These are phyloP conservation scores for Trididemnum miniatum DNA, from an alignment of 23 tunicate species.

Conservation along the genomic window DNA sequence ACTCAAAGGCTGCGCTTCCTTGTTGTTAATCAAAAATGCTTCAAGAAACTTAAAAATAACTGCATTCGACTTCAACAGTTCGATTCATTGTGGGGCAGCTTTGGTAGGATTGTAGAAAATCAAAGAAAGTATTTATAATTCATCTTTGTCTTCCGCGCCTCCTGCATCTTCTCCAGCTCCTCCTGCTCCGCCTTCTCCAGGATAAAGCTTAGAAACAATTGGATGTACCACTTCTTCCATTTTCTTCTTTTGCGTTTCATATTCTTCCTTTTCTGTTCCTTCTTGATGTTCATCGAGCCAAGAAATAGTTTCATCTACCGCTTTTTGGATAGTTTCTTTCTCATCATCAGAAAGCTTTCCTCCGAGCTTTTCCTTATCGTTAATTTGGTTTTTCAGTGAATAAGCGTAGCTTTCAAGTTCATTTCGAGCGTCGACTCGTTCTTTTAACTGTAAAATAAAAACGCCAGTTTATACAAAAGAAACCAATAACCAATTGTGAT, in stretches of 20 bases:
- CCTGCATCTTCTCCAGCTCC: slow-evolving; percentile 30
- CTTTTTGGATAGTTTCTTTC: slow-evolving; percentile 67
- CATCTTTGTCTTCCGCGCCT: slow-evolving; percentile 71
- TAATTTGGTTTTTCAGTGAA: slow-evolving; percentile 90
- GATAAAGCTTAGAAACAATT: slow-evolving; percentile 85
- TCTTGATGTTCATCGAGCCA: slow-evolving; percentile 97
- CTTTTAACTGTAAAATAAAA: slow-evolving; percentile 63
- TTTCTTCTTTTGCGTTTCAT: slow-evolving; percentile 90
- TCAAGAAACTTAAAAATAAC: no score
- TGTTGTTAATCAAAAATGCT: no score
- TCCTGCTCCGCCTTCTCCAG: slow-evolving; percentile 62
- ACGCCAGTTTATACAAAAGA: no score
- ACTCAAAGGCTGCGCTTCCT: no score
- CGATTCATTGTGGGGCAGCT: neutral
- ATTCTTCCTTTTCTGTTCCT: slow-evolving; percentile 82
- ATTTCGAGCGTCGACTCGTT: slow-evolving; percentile 90
- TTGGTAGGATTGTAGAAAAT: neutral
- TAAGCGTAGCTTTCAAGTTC: slow-evolving; percentile 96
- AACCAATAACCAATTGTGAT: no score
- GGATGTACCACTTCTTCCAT: slow-evolving; percentile 94
- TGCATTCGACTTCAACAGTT: neutral
- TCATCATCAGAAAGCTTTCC: slow-evolving; percentile 90
- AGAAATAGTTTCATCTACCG: slow-evolving; percentile 88
- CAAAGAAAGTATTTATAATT: slow-evolving; percentile 54
- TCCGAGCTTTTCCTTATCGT: slow-evolving; percentile 92